A percentile compares a stretch with the other conserved stretches of the same genome.
Conservation (phyloP, 2,797 vertebrate species). For the Emys orbicularis region DNA sequence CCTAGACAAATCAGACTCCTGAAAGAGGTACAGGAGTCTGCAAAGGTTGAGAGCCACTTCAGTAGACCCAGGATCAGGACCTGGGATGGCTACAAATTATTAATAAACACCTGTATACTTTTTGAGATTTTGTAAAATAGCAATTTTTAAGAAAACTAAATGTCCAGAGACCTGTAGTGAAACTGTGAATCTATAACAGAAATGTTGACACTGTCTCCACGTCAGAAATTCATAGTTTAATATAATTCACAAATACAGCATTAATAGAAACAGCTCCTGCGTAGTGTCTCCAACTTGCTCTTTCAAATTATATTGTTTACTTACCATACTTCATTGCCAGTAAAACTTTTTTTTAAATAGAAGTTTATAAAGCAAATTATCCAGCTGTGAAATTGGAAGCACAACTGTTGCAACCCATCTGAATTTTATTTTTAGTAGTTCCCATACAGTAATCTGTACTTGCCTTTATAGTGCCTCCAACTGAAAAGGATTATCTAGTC, state of each 20-base stretch:
- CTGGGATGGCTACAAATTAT: neutral
- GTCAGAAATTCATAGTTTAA: neutral
- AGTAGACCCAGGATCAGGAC: neutral
- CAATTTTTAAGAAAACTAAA: neutral
- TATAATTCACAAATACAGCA: constrained; percentile 13
- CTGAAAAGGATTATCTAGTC: constrained; percentile 82
- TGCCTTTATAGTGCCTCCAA: constrained; percentile 75
- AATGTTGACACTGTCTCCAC: neutral
- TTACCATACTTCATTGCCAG: constrained; percentile 56
- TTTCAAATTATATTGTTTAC: constrained; percentile 72
- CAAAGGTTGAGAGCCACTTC: neutral
- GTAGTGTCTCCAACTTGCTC: constrained; percentile 15
- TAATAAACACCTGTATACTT: neutral
- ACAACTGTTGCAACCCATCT: constrained; percentile 66
- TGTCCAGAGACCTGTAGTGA: neutral
- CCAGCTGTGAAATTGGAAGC: constrained; percentile 83
- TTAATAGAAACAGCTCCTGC: constrained; percentile 15
- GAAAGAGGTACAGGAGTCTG: no score
- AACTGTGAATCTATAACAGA: neutral
- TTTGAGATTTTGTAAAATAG: neutral
- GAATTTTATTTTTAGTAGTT: constrained; percentile 69
- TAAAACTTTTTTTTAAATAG: constrained; percentile 76
- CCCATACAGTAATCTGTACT: constrained; percentile 74
- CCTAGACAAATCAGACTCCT: no score
- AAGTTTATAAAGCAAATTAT: constrained; percentile 81